phyloP scores from a whole-genome alignment of 2,113 vertebrate genomes.

The Gambusia holbrooki region DNA sequence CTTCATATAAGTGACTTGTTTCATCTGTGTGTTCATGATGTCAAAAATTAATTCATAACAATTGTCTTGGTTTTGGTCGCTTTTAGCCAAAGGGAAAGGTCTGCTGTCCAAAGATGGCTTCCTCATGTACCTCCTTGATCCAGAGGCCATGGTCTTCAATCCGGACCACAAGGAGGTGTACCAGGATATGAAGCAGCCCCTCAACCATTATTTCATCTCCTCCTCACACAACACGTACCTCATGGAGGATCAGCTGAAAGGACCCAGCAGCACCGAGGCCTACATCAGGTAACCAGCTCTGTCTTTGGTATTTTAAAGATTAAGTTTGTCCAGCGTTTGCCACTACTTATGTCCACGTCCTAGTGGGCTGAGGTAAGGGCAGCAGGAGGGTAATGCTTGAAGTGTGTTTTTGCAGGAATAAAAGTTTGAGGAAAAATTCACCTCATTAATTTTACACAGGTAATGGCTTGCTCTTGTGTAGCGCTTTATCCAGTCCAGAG shows the following conservation, averaged over 20 bases:
- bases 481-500: too few relatives aligned
- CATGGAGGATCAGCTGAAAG: constrained; percentile 92
- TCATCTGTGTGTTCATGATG: not conserved
- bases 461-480: too few relatives aligned
- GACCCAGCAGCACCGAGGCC: constrained; percentile 94
- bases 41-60: not conserved
- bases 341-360: not conserved
- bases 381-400: too few relatives aligned
- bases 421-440: not conserved
- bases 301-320: not conserved
- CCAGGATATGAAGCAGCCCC: constrained; percentile 95
- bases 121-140: constrained; percentile 88
- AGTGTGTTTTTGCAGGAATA: not conserved
- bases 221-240: constrained; percentile 98
- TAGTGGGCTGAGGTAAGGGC: not conserved
- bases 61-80: not conserved
- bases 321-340: not conserved
- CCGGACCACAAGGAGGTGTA: constrained; percentile 82
- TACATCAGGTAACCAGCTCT: constrained; percentile 86
- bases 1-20: too few relatives aligned
- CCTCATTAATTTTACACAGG: not conserved
- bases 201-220: constrained; percentile 95
- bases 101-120: constrained; percentile 95
- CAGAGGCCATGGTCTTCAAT: constrained; percentile 84
- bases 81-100: constrained; percentile 85